Percentiles rank a stretch among this genome's conserved stretches.
phyloP scores from a whole-genome alignment of 1,140 invertebrate genomes.

The Capitella teleta region DNA sequence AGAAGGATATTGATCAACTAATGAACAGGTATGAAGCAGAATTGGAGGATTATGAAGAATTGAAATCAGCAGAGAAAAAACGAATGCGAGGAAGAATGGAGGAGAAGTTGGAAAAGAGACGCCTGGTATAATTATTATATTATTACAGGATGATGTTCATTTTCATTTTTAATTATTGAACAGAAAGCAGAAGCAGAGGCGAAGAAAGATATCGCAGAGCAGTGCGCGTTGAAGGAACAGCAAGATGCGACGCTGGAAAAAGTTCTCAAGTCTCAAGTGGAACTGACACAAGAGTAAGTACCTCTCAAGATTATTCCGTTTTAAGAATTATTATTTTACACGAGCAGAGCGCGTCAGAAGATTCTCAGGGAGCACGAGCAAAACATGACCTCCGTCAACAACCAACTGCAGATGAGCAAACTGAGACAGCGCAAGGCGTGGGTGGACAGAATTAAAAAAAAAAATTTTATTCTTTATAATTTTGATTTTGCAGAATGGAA shows the following conservation, averaged over 20 bases:
- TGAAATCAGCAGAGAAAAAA: constrained; percentile 11
- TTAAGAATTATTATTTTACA: not conserved
- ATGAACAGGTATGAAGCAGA: not conserved
- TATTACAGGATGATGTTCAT: not conserved
- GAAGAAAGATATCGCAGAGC: not conserved
- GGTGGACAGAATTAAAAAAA: constrained; percentile 1
- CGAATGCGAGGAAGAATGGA: constrained; percentile 7
- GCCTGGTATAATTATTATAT: not conserved
- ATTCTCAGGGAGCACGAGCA: constrained; percentile 13
- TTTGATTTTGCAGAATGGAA: constrained; percentile 22
- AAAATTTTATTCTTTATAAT: not conserved
- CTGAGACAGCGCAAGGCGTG: constrained; percentile 11
- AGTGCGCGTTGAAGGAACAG: constrained; percentile 7
- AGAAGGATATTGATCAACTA: not conserved
- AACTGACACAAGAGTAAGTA: not conserved
- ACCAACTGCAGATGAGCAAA: constrained; percentile 10
- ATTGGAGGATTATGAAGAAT: not conserved
- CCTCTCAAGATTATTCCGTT: too few species aligned
- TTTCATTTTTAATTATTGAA: too few species aligned
- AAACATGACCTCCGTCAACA: constrained; percentile 11
- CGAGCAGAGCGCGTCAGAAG: constrained; percentile 6
- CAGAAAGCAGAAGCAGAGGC: constrained; percentile 5
- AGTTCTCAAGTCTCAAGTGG: constrained; percentile 6
- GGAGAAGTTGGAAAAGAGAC: constrained; percentile 10
- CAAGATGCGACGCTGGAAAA: constrained; percentile 9